A percentile compares a stretch with the other conserved stretches of the same genome.
These are phyloP conservation scores for Corythornis leucogaster DNA, from an alignment of 2,797 vertebrate species.

Conservation along the genomic window DNA sequence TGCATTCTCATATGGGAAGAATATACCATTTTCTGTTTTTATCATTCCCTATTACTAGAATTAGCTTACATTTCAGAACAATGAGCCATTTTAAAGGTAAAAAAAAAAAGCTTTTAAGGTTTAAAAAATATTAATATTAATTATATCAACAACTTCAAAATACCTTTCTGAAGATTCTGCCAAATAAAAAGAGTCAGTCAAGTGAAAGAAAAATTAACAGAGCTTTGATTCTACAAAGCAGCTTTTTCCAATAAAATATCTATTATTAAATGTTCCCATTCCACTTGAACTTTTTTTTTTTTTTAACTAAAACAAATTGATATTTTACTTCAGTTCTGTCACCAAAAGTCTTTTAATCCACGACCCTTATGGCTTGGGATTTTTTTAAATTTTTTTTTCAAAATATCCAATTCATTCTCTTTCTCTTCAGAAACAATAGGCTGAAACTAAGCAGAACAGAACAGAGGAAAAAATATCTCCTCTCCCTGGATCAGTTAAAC, in stretches of 20 bases:
- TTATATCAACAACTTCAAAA: background rate
- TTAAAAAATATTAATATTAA: slow-evolving; percentile 3
- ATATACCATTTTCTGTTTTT: background rate
- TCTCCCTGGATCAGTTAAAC: background rate
- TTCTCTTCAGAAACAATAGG: background rate
- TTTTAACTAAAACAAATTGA: background rate
- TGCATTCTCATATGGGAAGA: background rate
- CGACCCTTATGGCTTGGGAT: background rate
- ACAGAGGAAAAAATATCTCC: background rate
- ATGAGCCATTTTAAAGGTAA: background rate
- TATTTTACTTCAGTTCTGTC: background rate
- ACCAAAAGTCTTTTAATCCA: background rate
- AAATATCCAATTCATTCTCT: background rate
- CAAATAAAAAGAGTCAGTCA: background rate
- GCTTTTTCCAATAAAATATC: background rate
- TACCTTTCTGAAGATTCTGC: background rate
- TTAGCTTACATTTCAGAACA: background rate
- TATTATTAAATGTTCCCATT: background rate
- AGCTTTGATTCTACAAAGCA: background rate
- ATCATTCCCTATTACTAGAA: background rate
- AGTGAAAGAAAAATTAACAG: background rate
- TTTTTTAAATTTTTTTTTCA: background rate
- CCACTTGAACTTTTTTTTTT: background rate
- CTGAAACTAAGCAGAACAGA: background rate
- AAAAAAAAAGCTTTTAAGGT: background rate